Evolutionary conservation across 2,888 invertebrate genomes (phyloP).

Genomic region (Cryptocheilus praepositus): DNA sequence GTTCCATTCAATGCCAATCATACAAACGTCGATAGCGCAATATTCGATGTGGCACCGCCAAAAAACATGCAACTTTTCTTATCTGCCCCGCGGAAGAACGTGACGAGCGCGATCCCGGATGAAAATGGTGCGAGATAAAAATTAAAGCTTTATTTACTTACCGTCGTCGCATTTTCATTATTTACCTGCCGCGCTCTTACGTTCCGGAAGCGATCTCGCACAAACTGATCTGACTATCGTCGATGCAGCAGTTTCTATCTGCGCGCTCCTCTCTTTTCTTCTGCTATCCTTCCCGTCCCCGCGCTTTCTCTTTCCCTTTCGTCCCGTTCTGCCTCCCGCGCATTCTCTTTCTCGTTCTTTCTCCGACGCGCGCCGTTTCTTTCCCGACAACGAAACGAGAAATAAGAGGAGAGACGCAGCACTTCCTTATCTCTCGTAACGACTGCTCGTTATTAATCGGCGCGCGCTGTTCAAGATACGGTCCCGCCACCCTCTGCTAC

Average conservation of each 20-base stretch:
- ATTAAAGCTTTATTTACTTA: too few relatives aligned
- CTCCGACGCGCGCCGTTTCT: constrained; percentile 38
- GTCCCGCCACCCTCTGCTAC: constrained; percentile 15
- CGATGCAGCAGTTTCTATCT: too few relatives aligned
- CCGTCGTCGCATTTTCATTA: too few relatives aligned
- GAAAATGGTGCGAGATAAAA: not conserved
- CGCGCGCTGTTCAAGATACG: constrained; percentile 58
- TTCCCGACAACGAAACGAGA: constrained; percentile 31
- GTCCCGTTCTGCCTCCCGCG: not conserved
- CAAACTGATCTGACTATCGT: too few relatives aligned
- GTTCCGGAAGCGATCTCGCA: too few relatives aligned
- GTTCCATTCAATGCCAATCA: too few relatives aligned
- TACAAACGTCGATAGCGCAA: too few relatives aligned
- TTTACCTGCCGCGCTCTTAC: not conserved
- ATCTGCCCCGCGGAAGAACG: too few relatives aligned
- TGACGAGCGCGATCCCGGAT: not conserved
- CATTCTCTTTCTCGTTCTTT: not conserved
- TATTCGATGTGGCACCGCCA: too few relatives aligned
- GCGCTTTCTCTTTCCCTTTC: not conserved
- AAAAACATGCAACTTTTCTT: too few relatives aligned
- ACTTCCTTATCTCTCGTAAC: constrained; percentile 68
- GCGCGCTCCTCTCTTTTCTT: constrained; percentile 1
- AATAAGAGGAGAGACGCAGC: constrained; percentile 52
- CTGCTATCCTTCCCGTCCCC: not conserved
- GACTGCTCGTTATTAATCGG: constrained; percentile 73